Evolutionary conservation across 1,140 invertebrate genomes (phyloP).

Genomic region (Drosophila triauraria): DNA sequence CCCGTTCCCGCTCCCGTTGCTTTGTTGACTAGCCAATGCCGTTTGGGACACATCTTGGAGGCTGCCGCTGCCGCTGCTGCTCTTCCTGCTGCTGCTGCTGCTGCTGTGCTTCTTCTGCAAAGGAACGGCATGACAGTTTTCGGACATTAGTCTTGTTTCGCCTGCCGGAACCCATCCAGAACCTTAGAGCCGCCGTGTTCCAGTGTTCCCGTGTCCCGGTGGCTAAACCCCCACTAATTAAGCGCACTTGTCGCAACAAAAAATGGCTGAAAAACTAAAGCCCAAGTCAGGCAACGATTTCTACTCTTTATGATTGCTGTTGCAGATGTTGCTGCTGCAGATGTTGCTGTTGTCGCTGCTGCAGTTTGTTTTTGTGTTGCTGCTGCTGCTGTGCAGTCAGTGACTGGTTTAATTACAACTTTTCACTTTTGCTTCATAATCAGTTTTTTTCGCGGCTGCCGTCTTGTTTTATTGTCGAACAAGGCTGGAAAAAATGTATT

Average conservation of each 20-base stretch:
- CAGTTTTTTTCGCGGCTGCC: slow-evolving; percentile 57
- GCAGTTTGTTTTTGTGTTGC: slow-evolving; percentile 69
- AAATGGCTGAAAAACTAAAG: slow-evolving; percentile 35
- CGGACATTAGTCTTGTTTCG: slow-evolving; percentile 69
- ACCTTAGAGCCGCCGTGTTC: neutral
- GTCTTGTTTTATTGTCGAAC: slow-evolving; percentile 53
- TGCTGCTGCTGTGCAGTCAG: slow-evolving; percentile 56
- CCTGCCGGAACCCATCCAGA: slow-evolving; percentile 68
- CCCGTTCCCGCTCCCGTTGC: slow-evolving; percentile 19
- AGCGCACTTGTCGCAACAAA: slow-evolving; percentile 74
- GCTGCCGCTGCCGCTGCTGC: slow-evolving; percentile 40
- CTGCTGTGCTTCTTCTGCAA: slow-evolving; percentile 47
- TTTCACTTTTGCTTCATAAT: slow-evolving; percentile 83
- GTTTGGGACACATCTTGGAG: slow-evolving; percentile 72
- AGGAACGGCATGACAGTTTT: slow-evolving; percentile 51
- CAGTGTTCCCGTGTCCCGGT: slow-evolving; percentile 12
- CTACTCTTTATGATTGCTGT: slow-evolving; percentile 77
- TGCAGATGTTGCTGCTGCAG: slow-evolving; percentile 32
- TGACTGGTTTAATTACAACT: slow-evolving; percentile 83
- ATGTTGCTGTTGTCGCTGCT: slow-evolving; percentile 55
- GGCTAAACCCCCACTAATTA: slow-evolving; percentile 67
- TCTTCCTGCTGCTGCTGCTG: slow-evolving; percentile 10
- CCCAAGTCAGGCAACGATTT: slow-evolving; percentile 67
- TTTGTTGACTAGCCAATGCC: slow-evolving; percentile 82
- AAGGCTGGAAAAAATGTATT: slow-evolving; percentile 68